Evolutionary conservation across 2,113 vertebrate genomes (phyloP), one percentile per base, ranked within the genome.

Genomic region (Bubo bubo): DNA sequence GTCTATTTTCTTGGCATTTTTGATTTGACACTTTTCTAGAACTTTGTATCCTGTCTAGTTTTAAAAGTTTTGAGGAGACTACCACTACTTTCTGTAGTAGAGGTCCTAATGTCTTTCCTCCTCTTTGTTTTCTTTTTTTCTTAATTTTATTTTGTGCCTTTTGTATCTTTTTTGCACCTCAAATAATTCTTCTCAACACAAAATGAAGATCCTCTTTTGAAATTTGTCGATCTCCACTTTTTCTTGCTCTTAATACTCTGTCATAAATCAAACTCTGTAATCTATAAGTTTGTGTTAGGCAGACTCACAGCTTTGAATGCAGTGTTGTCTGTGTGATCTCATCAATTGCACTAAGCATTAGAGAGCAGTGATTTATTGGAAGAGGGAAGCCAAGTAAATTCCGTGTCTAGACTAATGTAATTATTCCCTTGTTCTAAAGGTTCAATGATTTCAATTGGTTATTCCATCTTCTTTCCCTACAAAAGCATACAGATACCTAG

Each of bases 321-420:
- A 63, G 59, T 58, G 88, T 60, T 90, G 79, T 64, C 70, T 83
- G 27, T 67, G 76, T 91, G 90, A 96, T 90, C 79, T 86, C 95
- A 95, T 86, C 86, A 59, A 56, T 53, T 3, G 27, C 59, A 71
- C 64, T 84, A 71, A 90, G 79, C 23, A 66, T 20, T 71, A 59
- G 4, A 77, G 50, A 74, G 34, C 12, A 68, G 72, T 86, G 95
- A 97, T 96, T 97, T 97, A 95, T 88, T 49, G 62, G 60, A 95
- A 84, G 8, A 81, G 19, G 43, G 47, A 92, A 96, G 85, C 72
- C 86, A 92, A 86, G 43, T 60, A 92, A 97, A 88, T 92, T 95
- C 86, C 47, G 34, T 89, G 56, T 95, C 88, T 93, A 90, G 90
- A 90, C 63, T 92, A 95, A 95, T 92, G 74, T 52, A 95, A 91